Base-by-base conservation (phyloP, 2,888 invertebrate genomes). In the Xiphydria camelus region DNA sequence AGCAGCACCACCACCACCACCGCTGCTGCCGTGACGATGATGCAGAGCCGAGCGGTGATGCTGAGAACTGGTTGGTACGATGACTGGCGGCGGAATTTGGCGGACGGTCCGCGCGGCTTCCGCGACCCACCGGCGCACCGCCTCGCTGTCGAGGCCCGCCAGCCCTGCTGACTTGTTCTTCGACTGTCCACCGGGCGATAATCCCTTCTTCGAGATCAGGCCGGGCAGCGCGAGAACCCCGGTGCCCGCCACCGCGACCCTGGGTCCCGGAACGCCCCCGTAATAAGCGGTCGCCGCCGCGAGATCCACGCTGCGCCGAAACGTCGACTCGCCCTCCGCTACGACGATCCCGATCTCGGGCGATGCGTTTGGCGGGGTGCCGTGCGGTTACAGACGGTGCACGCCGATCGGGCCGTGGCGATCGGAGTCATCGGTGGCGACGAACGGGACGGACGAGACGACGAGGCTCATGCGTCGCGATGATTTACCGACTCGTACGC, bases 81-180 rank as follows among this genome's bases (percentile, higher is more conserved):
- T 48, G 14, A 68, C 64, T 55, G 67, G 62, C 37, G 69, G 69
- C 57, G 71, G 68, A 57, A 70, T 67, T 40, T 68, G 72, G 53
- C 73, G 68, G 59, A 71, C 73, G 68, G 77, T 76, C 66, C 78
- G 81, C 80, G 83, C 78, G 80, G 81, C 79, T 75, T 81, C 80
- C 68, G 71, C 74, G 58, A 81, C 81, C 81, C 81, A 81, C 76
- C 80, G 79, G 78, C 81, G 75, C 61, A 81, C 80, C 74, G 79
- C 78, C 70, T 81, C 81, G 72, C 79, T 79, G 72, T 80, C 80
- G 62, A 81, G 78, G 75, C 81, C 81, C 79, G 80, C 81, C 82
- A 82, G 80, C 77, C 80, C 81, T 77, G 78, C 76, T 62, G 69
- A 64, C 63, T 68, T 66, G 38, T 51, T 42, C 34, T 68, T 68